Evolutionary conservation across 2,888 invertebrate species (phyloP).

Genomic region (Agonopterix arenella): DNA sequence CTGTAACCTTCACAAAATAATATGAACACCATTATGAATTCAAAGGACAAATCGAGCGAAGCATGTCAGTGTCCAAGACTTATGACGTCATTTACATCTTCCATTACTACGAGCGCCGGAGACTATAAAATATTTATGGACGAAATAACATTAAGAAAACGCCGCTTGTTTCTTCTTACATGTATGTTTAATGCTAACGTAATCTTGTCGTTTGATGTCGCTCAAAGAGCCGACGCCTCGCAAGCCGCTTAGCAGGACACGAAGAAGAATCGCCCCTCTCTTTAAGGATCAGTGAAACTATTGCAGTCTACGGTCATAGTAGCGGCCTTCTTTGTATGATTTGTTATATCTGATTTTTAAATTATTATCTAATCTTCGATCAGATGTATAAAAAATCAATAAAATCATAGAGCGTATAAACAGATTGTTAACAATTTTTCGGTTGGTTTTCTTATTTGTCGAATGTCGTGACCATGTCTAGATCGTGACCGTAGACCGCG

Average conservation of each 20-base stretch:
- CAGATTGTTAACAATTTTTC: background rate
- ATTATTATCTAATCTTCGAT: background rate
- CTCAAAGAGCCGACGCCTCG: constrained; percentile 44
- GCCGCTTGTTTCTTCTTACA: constrained; percentile 46
- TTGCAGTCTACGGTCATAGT: background rate
- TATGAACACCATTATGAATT: constrained; percentile 4
- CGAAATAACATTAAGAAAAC: constrained; percentile 64
- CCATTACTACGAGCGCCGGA: constrained; percentile 37
- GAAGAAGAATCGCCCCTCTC: constrained; percentile 4
- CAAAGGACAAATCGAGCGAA: constrained; percentile 6
- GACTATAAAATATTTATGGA: constrained; percentile 63
- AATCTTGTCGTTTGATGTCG: constrained; percentile 60
- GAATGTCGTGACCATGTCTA: no score
- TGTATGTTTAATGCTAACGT: constrained; percentile 65
- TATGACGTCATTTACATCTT: constrained; percentile 56
- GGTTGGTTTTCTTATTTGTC: no score
- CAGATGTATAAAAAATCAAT: no score
- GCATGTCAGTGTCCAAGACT: constrained; percentile 13
- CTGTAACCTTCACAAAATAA: background rate
- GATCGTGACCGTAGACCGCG: background rate
- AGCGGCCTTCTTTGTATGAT: no score
- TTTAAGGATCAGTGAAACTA: background rate
- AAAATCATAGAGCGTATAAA: no score
- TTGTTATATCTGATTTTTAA: background rate
- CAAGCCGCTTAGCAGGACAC: constrained; percentile 40